Percentiles rank a stretch among this genome's conserved stretches.
Evolutionary conservation across 2,113 vertebrate genomes (phyloP).

Genomic region (Albula glossodonta): DNA sequence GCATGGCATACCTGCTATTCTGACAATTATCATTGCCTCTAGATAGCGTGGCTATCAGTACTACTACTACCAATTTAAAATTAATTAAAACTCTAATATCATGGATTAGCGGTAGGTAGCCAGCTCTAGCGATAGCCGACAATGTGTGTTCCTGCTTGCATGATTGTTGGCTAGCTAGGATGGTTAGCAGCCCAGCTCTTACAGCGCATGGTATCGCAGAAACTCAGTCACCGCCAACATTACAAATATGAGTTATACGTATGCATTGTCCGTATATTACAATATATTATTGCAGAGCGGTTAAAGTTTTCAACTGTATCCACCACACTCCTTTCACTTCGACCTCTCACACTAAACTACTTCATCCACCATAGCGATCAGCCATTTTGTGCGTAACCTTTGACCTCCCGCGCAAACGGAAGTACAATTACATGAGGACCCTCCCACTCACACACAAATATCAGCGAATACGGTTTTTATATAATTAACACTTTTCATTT

Average conservation of each 20-base stretch:
- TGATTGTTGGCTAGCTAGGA: neutral
- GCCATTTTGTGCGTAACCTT: constrained; percentile 73
- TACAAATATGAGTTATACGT: neutral
- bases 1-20: neutral
- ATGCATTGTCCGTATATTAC: neutral
- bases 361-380: neutral
- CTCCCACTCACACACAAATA: too few species aligned
- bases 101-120: neutral
- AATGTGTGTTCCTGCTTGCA: neutral
- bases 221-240: neutral
- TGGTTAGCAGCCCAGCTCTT: neutral
- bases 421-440: constrained; percentile 23
- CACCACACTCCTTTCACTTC: neutral
- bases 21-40: neutral
- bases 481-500: too few species aligned
- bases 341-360: neutral
- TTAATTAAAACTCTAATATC: neutral
- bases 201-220: neutral
- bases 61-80: neutral
- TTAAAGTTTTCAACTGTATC: neutral
- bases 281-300: neutral
- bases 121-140: neutral
- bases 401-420: constrained; percentile 56
- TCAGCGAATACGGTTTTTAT: too few species aligned
- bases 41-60: neutral